These are phyloP conservation scores for Hirudo medicinalis DNA, from an alignment of 1,140 invertebrate species.

Conservation along the genomic window DNA sequence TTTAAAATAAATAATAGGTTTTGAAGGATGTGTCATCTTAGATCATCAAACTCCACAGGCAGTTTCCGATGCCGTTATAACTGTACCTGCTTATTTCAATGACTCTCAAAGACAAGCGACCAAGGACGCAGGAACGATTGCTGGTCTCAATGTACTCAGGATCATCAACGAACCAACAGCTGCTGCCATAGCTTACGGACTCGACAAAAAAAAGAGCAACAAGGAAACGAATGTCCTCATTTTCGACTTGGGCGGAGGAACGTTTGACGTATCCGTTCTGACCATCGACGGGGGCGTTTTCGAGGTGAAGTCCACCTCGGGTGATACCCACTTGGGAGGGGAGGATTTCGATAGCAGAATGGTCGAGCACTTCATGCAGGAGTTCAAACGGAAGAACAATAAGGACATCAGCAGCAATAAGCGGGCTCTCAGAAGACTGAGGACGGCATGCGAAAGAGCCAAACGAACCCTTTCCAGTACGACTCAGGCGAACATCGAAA, in stretches of 20 bases:
- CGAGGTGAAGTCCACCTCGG: constrained; percentile 89
- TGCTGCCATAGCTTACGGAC: constrained; percentile 45
- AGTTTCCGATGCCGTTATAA: constrained; percentile 59
- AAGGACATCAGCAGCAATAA: constrained; percentile 81
- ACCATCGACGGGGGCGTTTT: constrained; percentile 73
- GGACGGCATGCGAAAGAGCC: constrained; percentile 85
- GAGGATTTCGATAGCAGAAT: constrained; percentile 98
- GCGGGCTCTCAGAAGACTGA: constrained; percentile 71
- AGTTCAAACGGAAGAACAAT: constrained; percentile 93
- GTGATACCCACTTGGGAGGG: constrained; percentile 92
- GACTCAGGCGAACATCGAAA: constrained; percentile 59
- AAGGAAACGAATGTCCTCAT: constrained; percentile 47
- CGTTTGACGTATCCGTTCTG: constrained; percentile 89
- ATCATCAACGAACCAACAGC: constrained; percentile 46
- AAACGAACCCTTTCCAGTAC: constrained; percentile 87
- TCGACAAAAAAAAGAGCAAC: constrained; percentile 53
- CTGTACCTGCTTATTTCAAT: constrained; percentile 46
- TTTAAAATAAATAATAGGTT: constrained; percentile 44
- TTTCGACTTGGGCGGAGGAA: constrained; percentile 92
- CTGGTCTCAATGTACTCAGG: constrained; percentile 46
- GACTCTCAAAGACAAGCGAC: constrained; percentile 46
- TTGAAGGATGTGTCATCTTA: not conserved
- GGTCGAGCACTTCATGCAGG: constrained; percentile 87
- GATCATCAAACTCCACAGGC: constrained; percentile 54
- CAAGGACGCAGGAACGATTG: constrained; percentile 45